phyloP scores from a whole-genome alignment of 2,888 invertebrate species.

The Fissipunctia ypsillon region DNA sequence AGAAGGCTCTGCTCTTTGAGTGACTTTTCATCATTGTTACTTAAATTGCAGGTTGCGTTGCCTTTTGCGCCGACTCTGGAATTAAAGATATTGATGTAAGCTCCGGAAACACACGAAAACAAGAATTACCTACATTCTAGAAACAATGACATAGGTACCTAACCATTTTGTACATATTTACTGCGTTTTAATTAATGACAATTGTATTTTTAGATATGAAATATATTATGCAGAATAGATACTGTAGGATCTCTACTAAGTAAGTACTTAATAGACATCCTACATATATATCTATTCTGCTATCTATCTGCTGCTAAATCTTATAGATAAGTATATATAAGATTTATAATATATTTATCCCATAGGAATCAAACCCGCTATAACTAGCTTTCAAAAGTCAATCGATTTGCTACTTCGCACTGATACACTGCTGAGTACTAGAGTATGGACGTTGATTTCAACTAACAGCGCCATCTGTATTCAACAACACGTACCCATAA shows the following conservation, averaged over 20 bases:
- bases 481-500: slow-evolving; percentile 89
- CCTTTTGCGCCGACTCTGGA: slow-evolving; percentile 88
- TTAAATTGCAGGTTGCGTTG: slow-evolving; percentile 86
- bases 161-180: too few relatives aligned
- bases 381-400: background rate
- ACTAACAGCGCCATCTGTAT: slow-evolving; percentile 69
- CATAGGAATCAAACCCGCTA: background rate
- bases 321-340: background rate
- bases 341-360: too few relatives aligned
- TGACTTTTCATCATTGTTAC: slow-evolving; percentile 80
- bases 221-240: too few relatives aligned
- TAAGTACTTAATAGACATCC: too few relatives aligned
- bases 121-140: background rate
- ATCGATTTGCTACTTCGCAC: background rate
- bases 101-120: background rate
- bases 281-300: too few relatives aligned
- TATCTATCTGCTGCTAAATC: too few relatives aligned
- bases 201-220: too few relatives aligned
- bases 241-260: too few relatives aligned
- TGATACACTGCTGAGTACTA: too few relatives aligned
- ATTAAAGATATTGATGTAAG: slow-evolving; percentile 37
- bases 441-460: too few relatives aligned
- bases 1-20: slow-evolving; percentile 80
- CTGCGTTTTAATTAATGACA: background rate
- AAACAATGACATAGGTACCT: background rate